Percentiles rank a stretch among this genome's conserved stretches.
phyloP scores from a whole-genome alignment of 2,113 vertebrate genomes.

The Columba janthina region DNA sequence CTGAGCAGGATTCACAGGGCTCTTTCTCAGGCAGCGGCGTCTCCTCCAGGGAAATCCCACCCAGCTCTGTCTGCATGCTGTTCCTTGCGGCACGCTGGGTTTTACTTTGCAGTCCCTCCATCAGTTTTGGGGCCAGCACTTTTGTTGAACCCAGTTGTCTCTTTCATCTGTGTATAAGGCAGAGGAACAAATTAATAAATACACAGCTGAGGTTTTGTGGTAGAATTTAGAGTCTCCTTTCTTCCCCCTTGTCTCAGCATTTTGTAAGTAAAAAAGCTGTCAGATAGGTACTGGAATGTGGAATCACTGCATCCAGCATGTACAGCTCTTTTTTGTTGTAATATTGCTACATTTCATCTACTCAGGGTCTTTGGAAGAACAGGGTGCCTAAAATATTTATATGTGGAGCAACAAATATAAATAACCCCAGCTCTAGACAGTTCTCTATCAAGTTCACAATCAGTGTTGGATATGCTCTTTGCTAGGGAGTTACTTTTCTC shows the following conservation, averaged over 20 bases:
- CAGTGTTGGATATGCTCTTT: not conserved
- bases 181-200: not conserved
- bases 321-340: not conserved
- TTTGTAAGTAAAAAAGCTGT: not conserved
- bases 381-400: not conserved
- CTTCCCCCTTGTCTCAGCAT: not conserved
- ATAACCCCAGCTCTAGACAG: not conserved
- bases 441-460: not conserved
- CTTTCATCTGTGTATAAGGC: not conserved
- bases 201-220: not conserved
- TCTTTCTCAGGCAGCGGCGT: not conserved
- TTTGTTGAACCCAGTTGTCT: not conserved
- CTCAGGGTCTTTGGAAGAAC: not conserved
- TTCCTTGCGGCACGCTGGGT: not conserved
- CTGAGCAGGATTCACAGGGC: not conserved
- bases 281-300: not conserved
- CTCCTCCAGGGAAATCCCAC: not conserved
- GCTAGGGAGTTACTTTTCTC: not conserved
- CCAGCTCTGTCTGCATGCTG: not conserved
- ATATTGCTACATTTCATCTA: not conserved
- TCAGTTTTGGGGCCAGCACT: not conserved
- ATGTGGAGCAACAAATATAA: not conserved
- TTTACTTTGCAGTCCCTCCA: not conserved
- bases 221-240: not conserved
- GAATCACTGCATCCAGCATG: not conserved